Conservation (phyloP, 30 jellyfish, hydroid and myxozoan genomes). For the Turritopsis dohrnii region DNA sequence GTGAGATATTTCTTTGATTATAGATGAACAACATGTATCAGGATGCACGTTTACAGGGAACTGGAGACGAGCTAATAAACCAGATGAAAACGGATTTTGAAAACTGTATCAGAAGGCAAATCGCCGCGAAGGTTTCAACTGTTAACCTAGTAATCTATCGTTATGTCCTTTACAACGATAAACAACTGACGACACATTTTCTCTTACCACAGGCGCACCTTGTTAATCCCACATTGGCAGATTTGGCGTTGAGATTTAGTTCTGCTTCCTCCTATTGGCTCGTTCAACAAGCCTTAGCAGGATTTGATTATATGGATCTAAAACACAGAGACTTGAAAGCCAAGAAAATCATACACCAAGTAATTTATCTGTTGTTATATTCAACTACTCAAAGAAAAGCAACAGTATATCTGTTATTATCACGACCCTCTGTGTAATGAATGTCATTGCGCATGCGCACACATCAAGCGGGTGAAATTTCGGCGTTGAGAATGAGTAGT, state of each 20-base stretch:
- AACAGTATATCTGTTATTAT: too few relatives aligned
- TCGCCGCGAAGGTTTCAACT: slow-evolving; percentile 62
- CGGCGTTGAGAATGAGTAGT: too few relatives aligned
- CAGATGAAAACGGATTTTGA: slow-evolving; percentile 59
- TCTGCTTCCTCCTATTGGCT: slow-evolving; percentile 84
- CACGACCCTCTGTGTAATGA: too few relatives aligned
- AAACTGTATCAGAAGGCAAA: slow-evolving; percentile 68
- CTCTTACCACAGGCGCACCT: slow-evolving; percentile 63
- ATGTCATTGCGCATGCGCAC: too few relatives aligned
- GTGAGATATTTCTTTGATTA: background rate
- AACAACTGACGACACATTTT: too few relatives aligned
- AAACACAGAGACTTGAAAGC: slow-evolving; percentile 63
- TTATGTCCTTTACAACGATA: too few relatives aligned
- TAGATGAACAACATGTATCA: slow-evolving; percentile 63
- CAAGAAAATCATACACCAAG: slow-evolving; percentile 50
- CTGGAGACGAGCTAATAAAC: slow-evolving; percentile 39
- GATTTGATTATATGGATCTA: slow-evolving; percentile 47
- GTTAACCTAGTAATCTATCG: too few relatives aligned
- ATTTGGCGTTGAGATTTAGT: slow-evolving; percentile 67
- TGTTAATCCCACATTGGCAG: slow-evolving; percentile 65
- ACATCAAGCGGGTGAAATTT: too few relatives aligned
- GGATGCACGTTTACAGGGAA: slow-evolving; percentile 56
- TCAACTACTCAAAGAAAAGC: too few relatives aligned
- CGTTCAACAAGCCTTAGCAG: slow-evolving; percentile 74
- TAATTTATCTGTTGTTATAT: too few relatives aligned